These are phyloP conservation scores for Periphyllus acericola DNA, from an alignment of 2,888 invertebrate genomes.

Conservation along the genomic window DNA sequence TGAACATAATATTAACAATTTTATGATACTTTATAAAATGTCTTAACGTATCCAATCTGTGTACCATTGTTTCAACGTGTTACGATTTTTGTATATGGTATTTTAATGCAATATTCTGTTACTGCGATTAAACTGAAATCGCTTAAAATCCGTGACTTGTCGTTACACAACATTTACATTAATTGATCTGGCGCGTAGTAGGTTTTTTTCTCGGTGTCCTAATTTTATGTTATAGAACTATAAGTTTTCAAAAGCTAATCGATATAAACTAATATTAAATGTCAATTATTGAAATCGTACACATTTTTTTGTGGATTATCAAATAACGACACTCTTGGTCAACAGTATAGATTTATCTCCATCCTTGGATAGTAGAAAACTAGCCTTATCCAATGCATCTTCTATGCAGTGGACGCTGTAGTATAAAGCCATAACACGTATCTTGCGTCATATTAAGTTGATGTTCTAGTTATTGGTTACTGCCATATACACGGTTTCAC, in stretches of 20 bases:
- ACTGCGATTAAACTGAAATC: not conserved
- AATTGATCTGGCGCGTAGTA: not conserved
- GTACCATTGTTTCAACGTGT: not conserved
- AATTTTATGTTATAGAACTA: not conserved
- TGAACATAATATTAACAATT: too few relatives aligned
- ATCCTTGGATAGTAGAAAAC: conserved; percentile 36
- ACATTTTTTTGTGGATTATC: not conserved
- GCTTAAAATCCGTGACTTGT: conserved; percentile 18
- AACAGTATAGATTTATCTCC: not conserved
- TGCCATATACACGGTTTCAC: conserved; percentile 37
- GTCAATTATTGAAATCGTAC: not conserved
- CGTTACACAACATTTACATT: conserved; percentile 22
- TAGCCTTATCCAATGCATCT: not conserved
- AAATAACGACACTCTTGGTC: not conserved
- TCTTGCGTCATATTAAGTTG: conserved; percentile 43
- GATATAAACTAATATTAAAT: not conserved
- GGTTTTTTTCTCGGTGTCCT: not conserved
- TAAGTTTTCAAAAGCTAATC: not conserved
- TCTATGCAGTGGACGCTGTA: not conserved
- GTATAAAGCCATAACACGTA: conserved; percentile 24
- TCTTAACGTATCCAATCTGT: conserved; percentile 13
- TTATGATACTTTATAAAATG: not conserved
- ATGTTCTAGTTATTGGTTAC: conserved; percentile 41
- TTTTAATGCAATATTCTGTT: conserved; percentile 30
- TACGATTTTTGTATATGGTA: not conserved